Percentiles rank a stretch among this genome's conserved stretches.
phyloP scores from a whole-genome alignment of 2,888 invertebrate species.

The Lobophora halterata region DNA sequence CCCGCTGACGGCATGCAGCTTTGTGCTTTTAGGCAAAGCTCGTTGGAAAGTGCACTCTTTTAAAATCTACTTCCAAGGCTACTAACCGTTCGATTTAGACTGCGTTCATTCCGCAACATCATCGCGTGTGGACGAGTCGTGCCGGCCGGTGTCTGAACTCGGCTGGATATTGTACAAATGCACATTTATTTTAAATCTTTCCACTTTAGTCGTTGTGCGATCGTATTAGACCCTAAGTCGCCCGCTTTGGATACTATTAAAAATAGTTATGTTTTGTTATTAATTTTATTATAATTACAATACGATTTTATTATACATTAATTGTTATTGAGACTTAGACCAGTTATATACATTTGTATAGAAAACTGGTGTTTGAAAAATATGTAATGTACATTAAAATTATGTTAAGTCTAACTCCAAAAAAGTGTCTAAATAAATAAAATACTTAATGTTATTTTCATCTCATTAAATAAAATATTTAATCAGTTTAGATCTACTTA shows the following conservation, averaged over 20 bases:
- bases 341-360: slow-evolving; percentile 42
- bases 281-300: slow-evolving; percentile 48
- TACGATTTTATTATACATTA: slow-evolving; percentile 41
- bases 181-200: slow-evolving; percentile 24
- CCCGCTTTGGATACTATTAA: slow-evolving; percentile 42
- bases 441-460: slow-evolving; percentile 30
- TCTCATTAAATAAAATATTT: slow-evolving; percentile 26
- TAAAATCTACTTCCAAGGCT: slow-evolving; percentile 1
- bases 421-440: slow-evolving; percentile 37
- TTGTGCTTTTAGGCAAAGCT: too few species aligned
- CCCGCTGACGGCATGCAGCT: not conserved
- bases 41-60: slow-evolving; percentile 6
- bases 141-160: slow-evolving; percentile 1
- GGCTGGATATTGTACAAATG: slow-evolving; percentile 23
- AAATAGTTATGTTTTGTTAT: slow-evolving; percentile 48
- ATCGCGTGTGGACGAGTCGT: slow-evolving; percentile 1
- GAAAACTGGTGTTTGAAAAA: slow-evolving; percentile 22
- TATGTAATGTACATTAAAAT: slow-evolving; percentile 43
- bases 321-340: slow-evolving; percentile 32
- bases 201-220: slow-evolving; percentile 27
- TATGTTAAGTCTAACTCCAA: slow-evolving; percentile 41
- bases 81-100: not conserved
- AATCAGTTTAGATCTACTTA: slow-evolving; percentile 37
- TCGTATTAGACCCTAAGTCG: slow-evolving; percentile 38
- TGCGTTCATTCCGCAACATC: slow-evolving; percentile 2